Evolutionary conservation across 2,888 invertebrate genomes (phyloP).

Genomic region (Epinotia nisella): DNA sequence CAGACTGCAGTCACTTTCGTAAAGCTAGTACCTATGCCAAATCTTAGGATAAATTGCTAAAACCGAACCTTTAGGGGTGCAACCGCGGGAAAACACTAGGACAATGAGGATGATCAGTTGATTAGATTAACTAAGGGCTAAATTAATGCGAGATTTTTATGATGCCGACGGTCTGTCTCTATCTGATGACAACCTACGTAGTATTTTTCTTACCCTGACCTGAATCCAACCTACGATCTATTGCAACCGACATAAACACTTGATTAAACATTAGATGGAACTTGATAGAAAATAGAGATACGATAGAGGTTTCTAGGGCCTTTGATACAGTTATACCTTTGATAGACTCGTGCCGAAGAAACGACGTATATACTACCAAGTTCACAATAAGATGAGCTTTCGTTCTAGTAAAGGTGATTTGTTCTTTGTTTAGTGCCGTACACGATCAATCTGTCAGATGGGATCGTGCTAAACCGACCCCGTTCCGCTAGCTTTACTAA

Average conservation of each 20-base stretch:
- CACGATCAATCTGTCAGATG: slow-evolving; percentile 33
- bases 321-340: slow-evolving; percentile 25
- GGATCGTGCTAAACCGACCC: slow-evolving; percentile 28
- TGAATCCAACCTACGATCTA: not conserved
- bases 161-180: not conserved
- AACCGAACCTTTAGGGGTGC: no score
- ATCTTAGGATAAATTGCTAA: no score
- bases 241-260: not conserved
- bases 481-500: slow-evolving; percentile 38
- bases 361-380: slow-evolving; percentile 1
- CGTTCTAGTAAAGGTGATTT: slow-evolving; percentile 20
- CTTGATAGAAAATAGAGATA: not conserved
- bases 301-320: not conserved
- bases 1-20: no score
- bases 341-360: slow-evolving; percentile 2
- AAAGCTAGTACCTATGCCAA: no score
- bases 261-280: slow-evolving; percentile 3
- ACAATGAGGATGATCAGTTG: no score
- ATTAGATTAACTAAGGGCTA: not conserved
- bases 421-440: slow-evolving; percentile 40
- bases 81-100: no score
- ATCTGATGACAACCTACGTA: not conserved
- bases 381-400: not conserved
- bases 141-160: not conserved
- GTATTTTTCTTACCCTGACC: slow-evolving; percentile 7